Conservation (phyloP, 2,888 invertebrate genomes). For the Marronus borbonicus region DNA sequence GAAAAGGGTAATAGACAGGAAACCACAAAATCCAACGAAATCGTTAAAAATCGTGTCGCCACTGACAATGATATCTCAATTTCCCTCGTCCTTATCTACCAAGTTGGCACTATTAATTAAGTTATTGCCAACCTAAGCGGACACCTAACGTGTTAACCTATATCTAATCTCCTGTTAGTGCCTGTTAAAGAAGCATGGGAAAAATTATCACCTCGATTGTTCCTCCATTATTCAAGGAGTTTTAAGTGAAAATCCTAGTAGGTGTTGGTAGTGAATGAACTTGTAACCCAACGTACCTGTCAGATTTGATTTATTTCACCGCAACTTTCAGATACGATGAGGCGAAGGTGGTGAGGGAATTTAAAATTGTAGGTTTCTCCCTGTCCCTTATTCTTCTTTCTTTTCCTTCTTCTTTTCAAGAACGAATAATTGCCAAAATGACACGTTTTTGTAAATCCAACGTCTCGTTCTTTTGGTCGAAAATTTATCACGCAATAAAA, state of each 20-base stretch:
- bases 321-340: background rate
- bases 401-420: background rate
- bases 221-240: slow-evolving; percentile 21
- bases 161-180: slow-evolving; percentile 42
- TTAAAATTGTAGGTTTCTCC: slow-evolving; percentile 38
- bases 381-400: background rate
- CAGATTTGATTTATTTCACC: slow-evolving; percentile 45
- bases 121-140: slow-evolving; percentile 31
- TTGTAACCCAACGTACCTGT: slow-evolving; percentile 41
- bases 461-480: slow-evolving; percentile 35
- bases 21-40: slow-evolving; percentile 28
- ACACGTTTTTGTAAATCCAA: slow-evolving; percentile 40
- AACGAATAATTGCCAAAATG: slow-evolving; percentile 37
- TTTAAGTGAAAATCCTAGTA: slow-evolving; percentile 44
- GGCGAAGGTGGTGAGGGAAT: slow-evolving; percentile 15
- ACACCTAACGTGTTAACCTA: slow-evolving; percentile 42
- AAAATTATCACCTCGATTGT: slow-evolving; percentile 15
- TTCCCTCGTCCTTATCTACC: slow-evolving; percentile 9
- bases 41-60: slow-evolving; percentile 33
- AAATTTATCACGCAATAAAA: slow-evolving; percentile 52
- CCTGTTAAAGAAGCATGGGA: slow-evolving; percentile 31
- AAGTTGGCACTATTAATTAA: slow-evolving; percentile 45
- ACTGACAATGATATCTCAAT: slow-evolving; percentile 39
- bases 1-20: background rate
- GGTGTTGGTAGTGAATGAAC: slow-evolving; percentile 38